Base-by-base conservation (phyloP, 2,888 invertebrate species). In the Fragum sueziense region DNA sequence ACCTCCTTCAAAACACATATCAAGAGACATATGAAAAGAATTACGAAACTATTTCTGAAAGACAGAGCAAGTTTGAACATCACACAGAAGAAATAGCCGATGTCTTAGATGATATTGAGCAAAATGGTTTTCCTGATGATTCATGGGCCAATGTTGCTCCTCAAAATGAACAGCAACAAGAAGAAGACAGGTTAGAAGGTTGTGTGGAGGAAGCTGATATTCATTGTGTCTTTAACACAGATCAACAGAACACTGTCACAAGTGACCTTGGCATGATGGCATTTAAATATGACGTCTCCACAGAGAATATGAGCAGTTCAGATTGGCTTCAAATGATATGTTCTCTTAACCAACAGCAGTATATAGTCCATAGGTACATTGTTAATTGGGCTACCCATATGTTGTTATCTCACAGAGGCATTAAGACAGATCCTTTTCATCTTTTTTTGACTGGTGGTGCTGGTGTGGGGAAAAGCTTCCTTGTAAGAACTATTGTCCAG, bases 381-480 rank as follows among this genome's bases (percentile, higher is more conserved):
- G 74, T 78, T 17, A 14, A 68, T 33, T 84, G 85, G 85, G 34
- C 61, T n/a, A 74, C 70, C 29, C 14, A 31, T 22, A 85, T 85
- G 84, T 14, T 67, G 3, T 27, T 84, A 20, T 61, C 83, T 31
- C 82, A 82, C 69, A 75, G 34, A 68, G 47, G 34, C 14, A 2
- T 54, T 62, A 76, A 52, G 22, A 70, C 82, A 70, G 31, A 76
- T 22, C 84, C 82, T 17, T 84, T 86, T 54, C 76, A 83, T n/a
- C 62, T 84, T 17, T 80, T 84, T 61, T 72, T 86, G 17, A 80
- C 82, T 62, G 84, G 84, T n/a, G 80, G 80, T 14, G 82, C 84
- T 65, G 86, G 84, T n/a, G 80, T 80, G 41, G 82, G 86, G 0
- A 86, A 86, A 67, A 83, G 82, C 67, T 59, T 65, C 68, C 57